These are phyloP conservation scores for Scaptomyza polygonia DNA, from an alignment of 2,888 invertebrate genomes.

Conservation along the genomic window DNA sequence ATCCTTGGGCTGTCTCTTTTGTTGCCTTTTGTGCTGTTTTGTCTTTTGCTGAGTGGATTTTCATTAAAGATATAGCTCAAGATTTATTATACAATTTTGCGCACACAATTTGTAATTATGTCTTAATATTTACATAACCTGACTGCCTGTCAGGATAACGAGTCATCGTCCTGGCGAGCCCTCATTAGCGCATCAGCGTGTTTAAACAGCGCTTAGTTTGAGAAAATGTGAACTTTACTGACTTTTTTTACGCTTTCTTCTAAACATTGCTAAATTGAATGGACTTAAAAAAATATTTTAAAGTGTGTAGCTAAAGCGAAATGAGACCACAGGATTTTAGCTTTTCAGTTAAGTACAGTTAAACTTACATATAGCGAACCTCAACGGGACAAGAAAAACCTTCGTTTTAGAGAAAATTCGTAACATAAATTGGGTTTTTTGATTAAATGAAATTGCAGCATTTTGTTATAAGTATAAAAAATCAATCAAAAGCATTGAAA, in stretches of 20 bases:
- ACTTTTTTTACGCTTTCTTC: neutral
- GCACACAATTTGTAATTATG: conserved; percentile 65
- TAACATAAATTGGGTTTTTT: no score
- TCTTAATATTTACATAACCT: conserved; percentile 46
- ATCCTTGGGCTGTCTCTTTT: conserved; percentile 30
- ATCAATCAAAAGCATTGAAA: no score
- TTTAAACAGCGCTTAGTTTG: neutral
- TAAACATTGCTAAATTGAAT: no score
- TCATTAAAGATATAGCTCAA: conserved; percentile 47
- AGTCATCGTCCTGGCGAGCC: conserved; percentile 4
- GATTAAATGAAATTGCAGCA: no score
- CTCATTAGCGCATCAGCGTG: conserved; percentile 28
- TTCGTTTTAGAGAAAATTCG: no score
- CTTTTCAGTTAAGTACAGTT: no score
- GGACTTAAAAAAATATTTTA: no score
- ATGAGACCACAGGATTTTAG: no score
- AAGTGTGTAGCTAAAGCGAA: no score
- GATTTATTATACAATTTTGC: conserved; percentile 68
- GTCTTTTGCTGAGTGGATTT: conserved; percentile 60
- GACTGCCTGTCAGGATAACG: conserved; percentile 28
- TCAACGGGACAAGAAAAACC: no score
- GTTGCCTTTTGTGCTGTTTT: conserved; percentile 11
- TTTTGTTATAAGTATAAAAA: no score
- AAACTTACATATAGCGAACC: no score
- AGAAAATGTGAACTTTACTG: neutral